Evolutionary conservation across 1,140 invertebrate species (phyloP).

Genomic region (Drosophila auraria): DNA sequence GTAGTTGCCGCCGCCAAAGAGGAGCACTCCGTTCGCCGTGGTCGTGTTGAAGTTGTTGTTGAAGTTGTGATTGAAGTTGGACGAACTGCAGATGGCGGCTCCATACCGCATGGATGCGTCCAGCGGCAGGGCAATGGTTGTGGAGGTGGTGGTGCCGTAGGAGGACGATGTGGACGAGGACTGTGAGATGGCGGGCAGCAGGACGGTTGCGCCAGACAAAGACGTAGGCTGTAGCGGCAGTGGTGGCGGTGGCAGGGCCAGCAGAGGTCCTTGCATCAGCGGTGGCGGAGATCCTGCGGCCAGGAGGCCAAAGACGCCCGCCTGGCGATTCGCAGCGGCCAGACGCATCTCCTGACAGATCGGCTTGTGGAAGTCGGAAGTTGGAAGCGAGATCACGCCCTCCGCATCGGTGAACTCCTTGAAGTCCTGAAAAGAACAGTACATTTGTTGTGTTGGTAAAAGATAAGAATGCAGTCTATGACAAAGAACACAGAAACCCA

Average conservation of each 20-base stretch:
- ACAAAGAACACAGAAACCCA: neutral
- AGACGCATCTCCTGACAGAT: constrained; percentile 91
- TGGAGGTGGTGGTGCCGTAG: constrained; percentile 81
- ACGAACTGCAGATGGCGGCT: constrained; percentile 57
- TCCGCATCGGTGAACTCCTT: constrained; percentile 95
- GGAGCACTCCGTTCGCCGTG: constrained; percentile 56
- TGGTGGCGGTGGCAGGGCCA: constrained; percentile 41
- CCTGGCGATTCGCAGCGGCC: constrained; percentile 72
- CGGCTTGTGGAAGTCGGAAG: constrained; percentile 91
- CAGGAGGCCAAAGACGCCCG: constrained; percentile 66
- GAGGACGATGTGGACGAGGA: constrained; percentile 81
- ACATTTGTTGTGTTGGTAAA: neutral
- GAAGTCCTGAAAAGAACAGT: constrained; percentile 89
- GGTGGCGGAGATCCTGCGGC: constrained; percentile 10
- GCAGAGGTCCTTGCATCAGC: constrained; percentile 18
- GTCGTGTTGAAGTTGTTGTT: constrained; percentile 86
- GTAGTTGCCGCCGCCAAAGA: constrained; percentile 74
- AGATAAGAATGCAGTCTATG: neutral
- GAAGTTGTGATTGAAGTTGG: constrained; percentile 85
- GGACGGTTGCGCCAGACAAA: constrained; percentile 11
- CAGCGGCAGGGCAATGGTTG: constrained; percentile 78
- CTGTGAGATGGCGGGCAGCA: constrained; percentile 70
- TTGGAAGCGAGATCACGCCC: constrained; percentile 92
- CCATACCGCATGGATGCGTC: constrained; percentile 69
- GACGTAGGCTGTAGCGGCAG: constrained; percentile 9